Percentiles rank a stretch among this genome's conserved stretches.
Conservation (phyloP, 1,140 invertebrate genomes). For the Eurosta solidaginis region DNA sequence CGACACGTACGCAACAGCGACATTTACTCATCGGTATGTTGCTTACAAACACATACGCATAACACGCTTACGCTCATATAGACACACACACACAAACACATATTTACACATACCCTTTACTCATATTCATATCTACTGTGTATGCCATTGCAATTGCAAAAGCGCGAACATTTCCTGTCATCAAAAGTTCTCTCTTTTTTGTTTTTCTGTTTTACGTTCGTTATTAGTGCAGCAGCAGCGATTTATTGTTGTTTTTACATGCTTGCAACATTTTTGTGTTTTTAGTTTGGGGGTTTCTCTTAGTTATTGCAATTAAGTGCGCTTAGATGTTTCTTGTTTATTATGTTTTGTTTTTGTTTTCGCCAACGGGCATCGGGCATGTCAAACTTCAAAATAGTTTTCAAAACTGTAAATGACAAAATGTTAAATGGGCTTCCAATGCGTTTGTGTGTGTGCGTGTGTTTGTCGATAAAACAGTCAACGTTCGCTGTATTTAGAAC, state of each 20-base stretch:
- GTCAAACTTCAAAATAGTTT: constrained; percentile 58
- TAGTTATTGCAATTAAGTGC: not conserved
- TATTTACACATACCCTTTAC: not conserved
- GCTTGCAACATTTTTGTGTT: not conserved
- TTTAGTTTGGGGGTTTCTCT: constrained; percentile 29
- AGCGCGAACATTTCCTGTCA: constrained; percentile 18
- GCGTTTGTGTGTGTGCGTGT: constrained; percentile 35
- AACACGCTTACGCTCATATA: not conserved
- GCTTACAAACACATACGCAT: not conserved
- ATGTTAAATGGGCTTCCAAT: constrained; percentile 59
- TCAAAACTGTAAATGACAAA: constrained; percentile 60
- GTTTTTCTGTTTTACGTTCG: not conserved
- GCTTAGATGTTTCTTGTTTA: constrained; percentile 38
- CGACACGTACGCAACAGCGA: constrained; percentile 14
- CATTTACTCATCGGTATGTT: not conserved
- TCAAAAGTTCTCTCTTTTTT: constrained; percentile 22
- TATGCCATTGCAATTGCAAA: not conserved
- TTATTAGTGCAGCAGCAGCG: not conserved
- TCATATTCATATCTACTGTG: not conserved
- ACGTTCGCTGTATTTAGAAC: not conserved
- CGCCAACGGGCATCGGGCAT: constrained; percentile 37
- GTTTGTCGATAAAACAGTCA: not conserved
- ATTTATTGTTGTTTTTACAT: constrained; percentile 5
- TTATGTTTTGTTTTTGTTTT: constrained; percentile 35
- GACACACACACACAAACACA: not conserved